phyloP scores from a whole-genome alignment of 2,797 vertebrate species.

The Enteromius fasciolatus region DNA sequence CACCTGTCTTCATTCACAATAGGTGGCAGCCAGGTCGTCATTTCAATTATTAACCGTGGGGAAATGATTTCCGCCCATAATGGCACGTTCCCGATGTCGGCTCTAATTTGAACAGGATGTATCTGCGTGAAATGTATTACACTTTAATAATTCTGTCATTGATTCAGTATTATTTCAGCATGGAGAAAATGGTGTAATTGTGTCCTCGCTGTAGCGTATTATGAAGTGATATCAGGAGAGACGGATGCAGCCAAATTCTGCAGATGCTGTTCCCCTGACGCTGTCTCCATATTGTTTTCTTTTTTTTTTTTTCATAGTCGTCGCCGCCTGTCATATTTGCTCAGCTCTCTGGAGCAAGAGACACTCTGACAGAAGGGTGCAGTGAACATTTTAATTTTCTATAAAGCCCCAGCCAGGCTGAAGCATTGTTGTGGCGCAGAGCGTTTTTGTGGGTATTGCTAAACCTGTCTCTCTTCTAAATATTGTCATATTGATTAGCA shows the following conservation, averaged over 20 bases:
- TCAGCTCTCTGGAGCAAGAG: conserved; percentile 50
- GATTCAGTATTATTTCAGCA: conserved; percentile 52
- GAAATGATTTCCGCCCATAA: conserved; percentile 60
- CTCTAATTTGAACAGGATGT: conserved; percentile 64
- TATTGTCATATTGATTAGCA: conserved; percentile 43
- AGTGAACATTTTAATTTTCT: conserved; percentile 43
- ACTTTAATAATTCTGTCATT: conserved; percentile 62
- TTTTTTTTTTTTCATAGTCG: conserved; percentile 15
- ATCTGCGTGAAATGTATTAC: conserved; percentile 61
- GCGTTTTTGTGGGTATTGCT: conserved; percentile 11
- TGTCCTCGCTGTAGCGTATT: conserved; percentile 54
- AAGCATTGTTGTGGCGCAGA: conserved; percentile 17
- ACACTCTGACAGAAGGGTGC: conserved; percentile 41
- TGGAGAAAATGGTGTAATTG: conserved; percentile 60
- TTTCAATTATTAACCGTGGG: conserved; percentile 59
- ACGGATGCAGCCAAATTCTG: conserved; percentile 49
- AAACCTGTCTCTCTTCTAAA: neutral
- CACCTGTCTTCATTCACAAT: conserved; percentile 31
- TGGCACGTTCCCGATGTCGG: conserved; percentile 54
- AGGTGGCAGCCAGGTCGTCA: conserved; percentile 27
- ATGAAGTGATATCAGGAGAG: conserved; percentile 49
- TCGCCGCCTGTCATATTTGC: conserved; percentile 45
- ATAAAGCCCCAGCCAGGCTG: neutral
- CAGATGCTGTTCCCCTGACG: conserved; percentile 42
- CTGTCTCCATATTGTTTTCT: conserved; percentile 28